Evolutionary conservation across 2,113 vertebrate species (phyloP), one percentile per base, ranked within the genome.

Genomic region (Variabilichromis moorii): DNA sequence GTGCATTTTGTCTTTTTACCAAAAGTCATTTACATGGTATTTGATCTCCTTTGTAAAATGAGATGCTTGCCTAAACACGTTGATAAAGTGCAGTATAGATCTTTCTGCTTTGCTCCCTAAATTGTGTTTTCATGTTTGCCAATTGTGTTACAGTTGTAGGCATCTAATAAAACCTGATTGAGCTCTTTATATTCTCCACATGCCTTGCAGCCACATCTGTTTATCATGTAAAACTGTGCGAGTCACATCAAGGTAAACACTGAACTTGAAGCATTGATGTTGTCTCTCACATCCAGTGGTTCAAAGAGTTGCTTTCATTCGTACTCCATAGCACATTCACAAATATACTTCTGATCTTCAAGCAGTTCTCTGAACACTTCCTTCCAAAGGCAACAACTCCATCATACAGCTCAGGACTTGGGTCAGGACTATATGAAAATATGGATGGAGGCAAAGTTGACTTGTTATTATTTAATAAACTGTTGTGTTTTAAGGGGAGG

Each of bases 21-120:
- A 59, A 90, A 88, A 89, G 84, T 91, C 92, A 93, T 95, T 93
- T 90, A 88, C 89, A 91, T 73, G 84, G 76, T 86, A 84, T 92
- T 93, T 92, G 93, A 92, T 95, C 81, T 89, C 45, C 87, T 93
- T 85, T 87, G 79, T 83, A 57, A 85, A 93, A 93, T 86, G 71
- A 93, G 85, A 90, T 66, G 71, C 84, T 87, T 90, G 86, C 81
- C 93, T 91, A 89, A 89, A 92, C 88, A 63, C 81, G 37, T 51
- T 83, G 83, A 89, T 90, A 90, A 91, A 90, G 73, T 40, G 87
- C 31, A 14, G 35, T 33, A 51, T 35, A 88, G 66, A 87, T 88
- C 76, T 84, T 66, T 78, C 59, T 53, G 84, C 82, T 91, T 91
- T 88, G 89, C 86, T 85, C 54, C 55, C 51, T 71, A 66, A 84